Percentiles rank a stretch among this genome's conserved stretches.
Evolutionary conservation across 2,797 vertebrate genomes (phyloP).

Genomic region (Anisognathus igniventris): DNA sequence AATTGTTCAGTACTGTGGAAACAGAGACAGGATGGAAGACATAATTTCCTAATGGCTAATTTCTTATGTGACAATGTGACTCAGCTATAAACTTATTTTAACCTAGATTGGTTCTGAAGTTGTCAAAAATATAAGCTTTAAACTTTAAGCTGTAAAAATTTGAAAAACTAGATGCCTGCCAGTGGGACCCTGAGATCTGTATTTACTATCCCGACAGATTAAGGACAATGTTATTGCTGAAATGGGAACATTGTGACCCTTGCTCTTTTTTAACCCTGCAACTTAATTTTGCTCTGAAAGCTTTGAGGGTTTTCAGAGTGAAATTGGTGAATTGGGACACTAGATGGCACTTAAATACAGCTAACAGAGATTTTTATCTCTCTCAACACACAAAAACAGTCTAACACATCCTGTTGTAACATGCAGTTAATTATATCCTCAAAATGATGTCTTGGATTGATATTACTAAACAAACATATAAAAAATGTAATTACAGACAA

Average conservation of each 20-base stretch:
- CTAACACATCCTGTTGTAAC: conserved; percentile 63
- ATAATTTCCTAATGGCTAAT: not conserved
- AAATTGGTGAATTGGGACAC: conserved; percentile 65
- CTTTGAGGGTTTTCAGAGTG: not conserved
- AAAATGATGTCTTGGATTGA: conserved; percentile 70
- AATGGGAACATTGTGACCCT: not conserved
- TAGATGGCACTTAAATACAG: conserved; percentile 80
- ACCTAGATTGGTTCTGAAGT: not conserved
- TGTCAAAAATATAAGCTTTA: not conserved
- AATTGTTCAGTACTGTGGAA: not conserved
- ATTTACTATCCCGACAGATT: not conserved
- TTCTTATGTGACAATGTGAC: not conserved
- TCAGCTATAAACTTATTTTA: not conserved
- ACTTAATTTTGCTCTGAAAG: not conserved
- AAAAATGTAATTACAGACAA: conserved; percentile 71
- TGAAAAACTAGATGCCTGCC: not conserved
- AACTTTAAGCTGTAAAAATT: not conserved
- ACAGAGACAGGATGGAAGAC: not conserved
- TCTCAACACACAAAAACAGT: conserved; percentile 35
- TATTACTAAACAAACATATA: conserved; percentile 72
- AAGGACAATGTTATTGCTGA: not conserved
- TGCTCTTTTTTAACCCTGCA: not conserved
- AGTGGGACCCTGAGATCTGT: not conserved
- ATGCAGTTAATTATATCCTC: conserved; percentile 71
- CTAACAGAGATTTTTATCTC: conserved; percentile 47